A percentile compares a stretch with the other conserved stretches of the same genome.
Conservation (phyloP, 2,888 invertebrate species). For the Sphinx pinastri region DNA sequence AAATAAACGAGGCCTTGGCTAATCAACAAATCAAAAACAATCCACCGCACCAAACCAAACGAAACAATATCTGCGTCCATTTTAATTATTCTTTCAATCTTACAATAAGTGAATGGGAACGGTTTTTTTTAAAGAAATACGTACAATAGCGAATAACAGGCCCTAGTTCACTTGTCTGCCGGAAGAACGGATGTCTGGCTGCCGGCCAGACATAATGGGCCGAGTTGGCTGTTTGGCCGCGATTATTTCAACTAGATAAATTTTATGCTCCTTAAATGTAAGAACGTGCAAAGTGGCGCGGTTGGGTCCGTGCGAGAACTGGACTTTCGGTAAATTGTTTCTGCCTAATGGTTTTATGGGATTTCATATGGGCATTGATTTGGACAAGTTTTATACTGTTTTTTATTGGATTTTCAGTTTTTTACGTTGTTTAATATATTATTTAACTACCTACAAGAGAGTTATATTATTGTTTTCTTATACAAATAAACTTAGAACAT, state of each 20-base stretch:
- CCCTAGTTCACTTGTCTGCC: constrained; percentile 47
- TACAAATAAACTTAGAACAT: no score
- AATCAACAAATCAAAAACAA: neutral
- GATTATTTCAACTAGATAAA: constrained; percentile 77
- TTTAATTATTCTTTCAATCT: constrained; percentile 32
- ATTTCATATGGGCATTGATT: neutral
- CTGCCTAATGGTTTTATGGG: constrained; percentile 26
- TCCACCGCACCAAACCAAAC: constrained; percentile 6
- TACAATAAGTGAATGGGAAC: constrained; percentile 31
- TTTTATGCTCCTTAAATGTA: constrained; percentile 70
- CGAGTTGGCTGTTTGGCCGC: constrained; percentile 60
- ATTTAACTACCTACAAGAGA: no score
- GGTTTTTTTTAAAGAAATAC: constrained; percentile 38
- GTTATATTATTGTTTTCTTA: no score
- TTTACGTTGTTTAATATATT: neutral
- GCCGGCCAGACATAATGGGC: constrained; percentile 65
- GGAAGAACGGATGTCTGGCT: constrained; percentile 61
- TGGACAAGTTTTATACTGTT: neutral
- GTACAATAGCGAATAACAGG: constrained; percentile 49
- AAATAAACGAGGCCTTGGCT: no score
- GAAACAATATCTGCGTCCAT: constrained; percentile 16
- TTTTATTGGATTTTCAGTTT: neutral
- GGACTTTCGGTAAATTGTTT: constrained; percentile 31
- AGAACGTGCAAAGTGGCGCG: constrained; percentile 62
- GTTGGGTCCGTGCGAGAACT: constrained; percentile 35